Evolutionary conservation across 2,797 vertebrate genomes (phyloP), one percentile per base, ranked within the genome.

Genomic region (Karalla daura): DNA sequence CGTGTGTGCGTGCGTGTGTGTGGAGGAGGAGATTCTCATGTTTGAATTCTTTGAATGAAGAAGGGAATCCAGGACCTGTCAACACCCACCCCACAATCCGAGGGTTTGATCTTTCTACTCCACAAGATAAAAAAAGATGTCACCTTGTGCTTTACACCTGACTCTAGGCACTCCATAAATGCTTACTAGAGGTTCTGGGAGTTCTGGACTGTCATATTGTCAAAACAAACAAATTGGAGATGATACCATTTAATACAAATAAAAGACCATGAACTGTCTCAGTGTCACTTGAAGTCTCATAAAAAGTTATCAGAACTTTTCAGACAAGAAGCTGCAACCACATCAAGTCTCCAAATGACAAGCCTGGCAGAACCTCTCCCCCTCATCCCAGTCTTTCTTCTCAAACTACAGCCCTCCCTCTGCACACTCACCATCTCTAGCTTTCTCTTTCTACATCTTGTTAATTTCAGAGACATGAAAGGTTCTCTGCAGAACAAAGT

Each of bases 391-490:
- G 37, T 40, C 67, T 74, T 50, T 74, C 41, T 49, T 54, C 53
- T 63, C 23, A 17, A 45, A 35, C 30, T 35, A 5, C 17, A 40
- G 18, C 27, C 36, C 49, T 50, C 43, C 17, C 17, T 25, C 43
- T 20, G 46, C 47, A 24, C 28, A 20, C 35, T 53, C 49, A 64
- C 41, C 33, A 1, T 62, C 55, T 55, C 59, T 43, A 13, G 0
- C 27, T 37, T 35, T 67, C 39, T 61, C 28, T 49, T 50, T 41
- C 25, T 51, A 30, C 61, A 61, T 74, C 41, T 50, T 67, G 47
- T 72, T 80, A 62, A 78, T 80, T 81, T 81, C 56, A 36, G 47
- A 23, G 55, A 80, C 76, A 86, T 85, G 70, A 87, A 87, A 81
- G 78, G 40, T 66, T 70, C 67, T 32, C 45, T 7, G 44, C 47